Conservation (phyloP, 1,140 invertebrate genomes). For the Antheraea mylitta region DNA sequence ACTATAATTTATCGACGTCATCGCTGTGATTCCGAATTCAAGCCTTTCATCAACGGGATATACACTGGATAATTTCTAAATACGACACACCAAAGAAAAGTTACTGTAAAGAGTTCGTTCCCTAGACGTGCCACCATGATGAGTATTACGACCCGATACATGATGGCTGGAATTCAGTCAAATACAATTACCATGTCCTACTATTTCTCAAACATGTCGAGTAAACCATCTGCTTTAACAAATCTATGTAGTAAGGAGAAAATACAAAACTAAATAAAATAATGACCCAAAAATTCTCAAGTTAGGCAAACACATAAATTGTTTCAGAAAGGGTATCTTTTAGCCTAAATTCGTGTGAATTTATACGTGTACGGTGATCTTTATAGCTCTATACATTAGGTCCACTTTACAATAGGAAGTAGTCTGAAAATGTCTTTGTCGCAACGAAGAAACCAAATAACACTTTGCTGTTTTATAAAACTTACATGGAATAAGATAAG, state of each 20-base stretch:
- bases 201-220: background rate
- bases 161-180: too few species aligned
- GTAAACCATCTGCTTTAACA: background rate
- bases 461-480: slow-evolving; percentile 10
- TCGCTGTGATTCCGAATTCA: too few species aligned
- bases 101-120: too few species aligned
- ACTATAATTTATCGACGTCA: too few species aligned
- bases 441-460: background rate
- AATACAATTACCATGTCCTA: background rate
- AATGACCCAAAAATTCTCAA: slow-evolving; percentile 56
- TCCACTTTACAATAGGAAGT: slow-evolving; percentile 1
- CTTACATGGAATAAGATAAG: slow-evolving; percentile 16
- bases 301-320: slow-evolving; percentile 70
- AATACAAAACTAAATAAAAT: slow-evolving; percentile 39
- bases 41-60: too few species aligned
- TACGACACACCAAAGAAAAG: too few species aligned
- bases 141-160: too few species aligned
- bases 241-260: background rate
- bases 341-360: slow-evolving; percentile 15
- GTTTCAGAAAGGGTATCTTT: slow-evolving; percentile 56
- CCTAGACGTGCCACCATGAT: too few species aligned
- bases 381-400: slow-evolving; percentile 5
- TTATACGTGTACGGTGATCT: background rate
- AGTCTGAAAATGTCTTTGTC: background rate
- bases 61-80: too few species aligned